Percentiles rank a stretch among this genome's conserved stretches.
Conservation (phyloP, 2,888 invertebrate species). For the Ophion obscuratus region DNA sequence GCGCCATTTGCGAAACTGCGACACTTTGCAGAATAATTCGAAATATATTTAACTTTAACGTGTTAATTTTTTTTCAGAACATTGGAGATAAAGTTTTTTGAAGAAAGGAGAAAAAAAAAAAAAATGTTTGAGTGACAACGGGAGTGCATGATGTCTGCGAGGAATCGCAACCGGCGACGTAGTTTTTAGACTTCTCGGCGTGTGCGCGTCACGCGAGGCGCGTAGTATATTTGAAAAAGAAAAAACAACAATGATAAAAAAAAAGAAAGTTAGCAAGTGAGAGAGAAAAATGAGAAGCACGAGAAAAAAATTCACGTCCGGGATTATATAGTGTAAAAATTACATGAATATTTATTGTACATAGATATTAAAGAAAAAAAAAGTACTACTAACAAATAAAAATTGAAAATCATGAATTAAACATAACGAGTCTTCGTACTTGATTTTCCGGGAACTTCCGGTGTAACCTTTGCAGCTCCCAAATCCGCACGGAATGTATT, state of each 20-base stretch:
- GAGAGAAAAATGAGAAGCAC: conserved; percentile 51
- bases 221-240: conserved; percentile 38
- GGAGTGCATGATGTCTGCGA: conserved; percentile 61
- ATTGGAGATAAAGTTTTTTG: conserved; percentile 41
- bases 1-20: conserved; percentile 63
- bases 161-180: conserved; percentile 70
- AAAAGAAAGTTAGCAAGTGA: conserved; percentile 39
- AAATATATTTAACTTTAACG: conserved; percentile 73
- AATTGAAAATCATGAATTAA: conserved; percentile 80
- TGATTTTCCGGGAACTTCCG: conserved; percentile 17
- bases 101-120: conserved; percentile 58
- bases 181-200: conserved; percentile 78
- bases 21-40: conserved; percentile 79
- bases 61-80: conserved; percentile 80
- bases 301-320: conserved; percentile 67
- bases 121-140: conserved; percentile 51
- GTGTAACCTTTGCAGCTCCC: not conserved
- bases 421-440: conserved; percentile 47
- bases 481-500: not conserved
- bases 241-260: conserved; percentile 27
- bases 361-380: conserved; percentile 82
- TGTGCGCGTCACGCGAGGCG: conserved; percentile 46
- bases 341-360: conserved; percentile 84
- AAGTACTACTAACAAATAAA: conserved; percentile 83
- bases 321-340: conserved; percentile 81